Evolutionary conservation across 35 echinoderm and acorn worm genomes (phyloP), one percentile per base, ranked within the genome.

Genomic region (Amphiura filiformis): DNA sequence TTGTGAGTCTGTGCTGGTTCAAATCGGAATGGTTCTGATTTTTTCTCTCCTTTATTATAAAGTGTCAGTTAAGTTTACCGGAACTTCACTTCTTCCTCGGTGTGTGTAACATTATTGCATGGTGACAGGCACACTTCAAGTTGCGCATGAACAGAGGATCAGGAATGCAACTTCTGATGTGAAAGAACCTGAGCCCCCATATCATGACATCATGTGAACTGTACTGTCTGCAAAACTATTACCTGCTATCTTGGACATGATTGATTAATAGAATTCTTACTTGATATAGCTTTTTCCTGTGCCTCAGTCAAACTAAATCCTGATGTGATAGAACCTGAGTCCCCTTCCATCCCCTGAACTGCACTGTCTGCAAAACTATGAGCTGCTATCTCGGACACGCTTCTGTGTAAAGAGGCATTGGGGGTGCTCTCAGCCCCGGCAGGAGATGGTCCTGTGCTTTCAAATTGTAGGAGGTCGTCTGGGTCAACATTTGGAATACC

Each of bases 241-340:
- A 42, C 57, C 82, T 42, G 52, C 90, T 15, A 96, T 96, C 47
- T 93, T 83, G 38, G 76, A 77, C 22, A 96, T 64, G 42, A 78
- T 92, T 32, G n/a, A n/a, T n/a, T n/a, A n/a, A n/a, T n/a, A n/a
- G n/a, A n/a, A n/a, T n/a, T n/a, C 83, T 86, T 91, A 94, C 96
- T 82, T 82, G 86, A 84, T 1, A 98, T 94, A 32, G 92, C 89
- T 57, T 57, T 91, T 41, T 94, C 90, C 78, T 94, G 92, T 39
- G 96, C 96, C 49, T 94, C 96, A 1, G 96, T 98, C 5, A 98
- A 84, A 47, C 96, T 98, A 32, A 87, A 82, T 17, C 49, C 92
- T 0, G 96, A 94, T 38, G 92, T 80, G 1, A 97, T 38, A 18
- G 96, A 94, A 1, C 57, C 86, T 28, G 86, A 82, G 41, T 94